Evolutionary conservation across 2,888 invertebrate genomes (phyloP).

Genomic region (Papilio demoleus): DNA sequence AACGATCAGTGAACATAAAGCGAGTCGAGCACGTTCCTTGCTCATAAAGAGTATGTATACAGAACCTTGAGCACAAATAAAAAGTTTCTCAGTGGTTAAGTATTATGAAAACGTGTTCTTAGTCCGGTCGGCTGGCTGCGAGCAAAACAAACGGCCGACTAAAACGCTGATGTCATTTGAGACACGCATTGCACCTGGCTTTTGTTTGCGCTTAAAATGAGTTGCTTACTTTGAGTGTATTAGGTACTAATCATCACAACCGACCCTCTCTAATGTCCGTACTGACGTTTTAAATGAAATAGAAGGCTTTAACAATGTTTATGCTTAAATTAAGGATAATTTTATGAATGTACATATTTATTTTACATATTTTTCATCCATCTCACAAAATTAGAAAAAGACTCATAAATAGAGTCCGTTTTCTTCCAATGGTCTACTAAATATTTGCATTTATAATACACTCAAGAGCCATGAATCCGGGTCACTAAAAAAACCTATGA

Average conservation of each 20-base stretch:
- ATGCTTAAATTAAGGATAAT: not conserved
- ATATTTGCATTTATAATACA: too few species aligned
- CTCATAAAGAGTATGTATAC: slow-evolving; percentile 13
- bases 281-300: slow-evolving; percentile 5
- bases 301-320: not conserved
- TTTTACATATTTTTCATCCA: too few species aligned
- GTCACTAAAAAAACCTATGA: too few species aligned
- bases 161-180: slow-evolving; percentile 41
- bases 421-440: too few species aligned
- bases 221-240: slow-evolving; percentile 26
- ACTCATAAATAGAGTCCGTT: too few species aligned
- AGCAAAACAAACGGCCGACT: slow-evolving; percentile 28
- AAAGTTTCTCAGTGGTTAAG: slow-evolving; percentile 15
- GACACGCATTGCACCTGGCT: slow-evolving; percentile 41
- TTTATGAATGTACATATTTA: not conserved
- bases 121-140: slow-evolving; percentile 4
- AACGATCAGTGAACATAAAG: slow-evolving; percentile 13
- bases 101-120: slow-evolving; percentile 25
- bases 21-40: slow-evolving; percentile 14
- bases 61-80: slow-evolving; percentile 10
- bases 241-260: slow-evolving; percentile 28
- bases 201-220: slow-evolving; percentile 37
- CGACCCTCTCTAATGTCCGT: not conserved
- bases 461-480: too few species aligned
- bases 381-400: too few species aligned